phyloP scores from a whole-genome alignment of 2,888 invertebrate species.

The Nemoura dubitans region DNA sequence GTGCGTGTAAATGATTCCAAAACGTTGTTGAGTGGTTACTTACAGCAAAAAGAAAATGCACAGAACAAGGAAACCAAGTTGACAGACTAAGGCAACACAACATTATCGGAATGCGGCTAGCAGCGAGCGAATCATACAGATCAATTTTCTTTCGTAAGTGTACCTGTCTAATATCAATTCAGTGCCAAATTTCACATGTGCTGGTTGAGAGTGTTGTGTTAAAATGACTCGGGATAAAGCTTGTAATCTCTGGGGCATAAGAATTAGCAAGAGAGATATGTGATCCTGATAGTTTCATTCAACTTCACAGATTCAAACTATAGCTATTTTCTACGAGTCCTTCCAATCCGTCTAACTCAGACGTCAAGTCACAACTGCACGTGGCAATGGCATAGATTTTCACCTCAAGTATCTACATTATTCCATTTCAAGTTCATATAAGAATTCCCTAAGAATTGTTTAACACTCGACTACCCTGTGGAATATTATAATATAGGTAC shows the following conservation, averaged over 20 bases:
- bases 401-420: neutral
- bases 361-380: neutral
- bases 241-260: too few species aligned
- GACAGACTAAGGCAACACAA: neutral
- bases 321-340: neutral
- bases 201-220: too few species aligned
- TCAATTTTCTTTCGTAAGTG: slow-evolving; percentile 36
- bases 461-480: too few species aligned
- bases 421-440: neutral
- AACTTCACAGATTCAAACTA: neutral
- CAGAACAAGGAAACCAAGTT: neutral
- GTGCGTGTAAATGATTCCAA: neutral
- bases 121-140: neutral
- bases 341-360: neutral
- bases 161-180: neutral
- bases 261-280: too few species aligned
- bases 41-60: neutral
- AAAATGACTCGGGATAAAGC: too few species aligned
- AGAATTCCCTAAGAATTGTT: neutral
- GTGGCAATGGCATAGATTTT: neutral
- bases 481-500: too few species aligned
- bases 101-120: slow-evolving; percentile 38
- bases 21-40: neutral
- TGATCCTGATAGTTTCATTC: neutral
- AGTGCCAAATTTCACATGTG: neutral